phyloP scores from a whole-genome alignment of 2,888 invertebrate species.

The Mantis religiosa region DNA sequence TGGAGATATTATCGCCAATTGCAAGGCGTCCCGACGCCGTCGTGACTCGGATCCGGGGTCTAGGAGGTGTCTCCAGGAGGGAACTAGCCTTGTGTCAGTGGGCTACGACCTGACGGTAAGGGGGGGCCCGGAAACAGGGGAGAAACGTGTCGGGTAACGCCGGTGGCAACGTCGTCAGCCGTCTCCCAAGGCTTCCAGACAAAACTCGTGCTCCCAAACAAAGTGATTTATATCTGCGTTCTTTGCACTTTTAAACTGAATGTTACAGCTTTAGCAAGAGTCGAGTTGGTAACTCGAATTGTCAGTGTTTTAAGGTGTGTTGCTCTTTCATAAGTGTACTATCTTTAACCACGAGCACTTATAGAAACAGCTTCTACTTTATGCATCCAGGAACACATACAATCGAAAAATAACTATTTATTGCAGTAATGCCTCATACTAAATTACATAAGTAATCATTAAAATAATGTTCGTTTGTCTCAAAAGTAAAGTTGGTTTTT shows the following conservation, averaged over 20 bases:
- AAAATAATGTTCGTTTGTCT: too few species aligned
- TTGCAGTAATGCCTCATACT: too few species aligned
- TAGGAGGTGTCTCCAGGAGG: background rate
- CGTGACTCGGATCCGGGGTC: background rate
- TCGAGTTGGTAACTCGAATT: too few species aligned
- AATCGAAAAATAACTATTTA: too few species aligned
- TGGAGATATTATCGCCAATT: background rate
- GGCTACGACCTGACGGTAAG: background rate
- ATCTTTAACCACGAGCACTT: too few species aligned
- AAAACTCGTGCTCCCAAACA: background rate
- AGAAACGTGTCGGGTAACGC: background rate
- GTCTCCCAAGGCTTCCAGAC: background rate
- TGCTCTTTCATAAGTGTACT: too few species aligned
- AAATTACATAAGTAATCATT: too few species aligned
- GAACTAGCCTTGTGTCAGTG: background rate
- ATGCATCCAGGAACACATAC: too few species aligned
- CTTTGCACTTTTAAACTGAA: background rate
- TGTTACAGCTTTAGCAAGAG: too few species aligned
- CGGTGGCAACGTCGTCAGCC: background rate
- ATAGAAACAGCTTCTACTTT: too few species aligned
- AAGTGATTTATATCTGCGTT: background rate
- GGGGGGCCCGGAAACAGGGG: background rate
- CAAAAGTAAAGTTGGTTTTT: too few species aligned
- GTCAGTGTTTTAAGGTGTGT: too few species aligned
- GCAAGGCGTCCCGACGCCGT: background rate